Conservation (phyloP, 2,797 vertebrate genomes). For the Clarias laeviceps region DNA sequence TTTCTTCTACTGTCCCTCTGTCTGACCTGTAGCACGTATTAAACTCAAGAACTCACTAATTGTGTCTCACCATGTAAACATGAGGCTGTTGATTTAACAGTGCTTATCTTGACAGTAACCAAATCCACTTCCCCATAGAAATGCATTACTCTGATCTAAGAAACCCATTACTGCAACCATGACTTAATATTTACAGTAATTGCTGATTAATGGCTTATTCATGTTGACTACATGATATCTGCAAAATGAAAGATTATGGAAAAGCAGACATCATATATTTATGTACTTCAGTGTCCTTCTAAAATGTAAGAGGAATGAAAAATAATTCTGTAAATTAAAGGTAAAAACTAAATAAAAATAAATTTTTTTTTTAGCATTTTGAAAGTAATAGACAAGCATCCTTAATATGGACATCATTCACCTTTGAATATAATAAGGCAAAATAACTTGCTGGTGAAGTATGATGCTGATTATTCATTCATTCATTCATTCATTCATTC, state of each 20-base stretch:
- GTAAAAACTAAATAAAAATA: not conserved
- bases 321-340: not conserved
- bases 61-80: slow-evolving; percentile 30
- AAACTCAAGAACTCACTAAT: slow-evolving; percentile 11
- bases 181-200: slow-evolving; percentile 18
- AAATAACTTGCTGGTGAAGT: not conserved
- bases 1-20: not conserved
- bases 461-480: too few species aligned
- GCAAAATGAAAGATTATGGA: not conserved
- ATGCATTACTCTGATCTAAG: not conserved
- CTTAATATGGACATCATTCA: not conserved
- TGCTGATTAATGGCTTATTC: slow-evolving; percentile 27
- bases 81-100: slow-evolving; percentile 9
- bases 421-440: not conserved
- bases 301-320: not conserved
- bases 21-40: slow-evolving; percentile 14
- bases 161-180: slow-evolving; percentile 1
- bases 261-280: not conserved
- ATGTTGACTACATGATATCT: not conserved
- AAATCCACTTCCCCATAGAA: slow-evolving; percentile 16
- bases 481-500: too few species aligned
- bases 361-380: not conserved
- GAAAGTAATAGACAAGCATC: not conserved
- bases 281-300: not conserved
- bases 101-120: slow-evolving; percentile 28